These are phyloP conservation scores for Aldabrachelys gigantea DNA, from an alignment of 2,113 vertebrate species.

Conservation along the genomic window DNA sequence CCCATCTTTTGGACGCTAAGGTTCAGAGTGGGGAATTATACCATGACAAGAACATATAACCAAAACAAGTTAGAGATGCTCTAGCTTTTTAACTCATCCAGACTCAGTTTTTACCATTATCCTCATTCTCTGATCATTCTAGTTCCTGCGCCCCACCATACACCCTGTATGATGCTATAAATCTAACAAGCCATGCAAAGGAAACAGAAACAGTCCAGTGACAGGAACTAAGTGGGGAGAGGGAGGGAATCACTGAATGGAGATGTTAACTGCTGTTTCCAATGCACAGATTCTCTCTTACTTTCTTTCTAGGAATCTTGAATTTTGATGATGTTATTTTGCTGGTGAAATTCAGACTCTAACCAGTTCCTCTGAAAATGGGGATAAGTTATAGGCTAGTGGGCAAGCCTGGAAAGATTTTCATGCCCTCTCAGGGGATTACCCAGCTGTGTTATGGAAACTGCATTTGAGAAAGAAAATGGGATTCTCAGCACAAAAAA, in stretches of 20 bases:
- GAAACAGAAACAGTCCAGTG: not conserved
- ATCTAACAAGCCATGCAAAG: rapidly evolving
- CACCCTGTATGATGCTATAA: not conserved
- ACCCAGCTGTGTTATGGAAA: rapidly evolving
- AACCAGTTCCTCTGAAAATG: not conserved
- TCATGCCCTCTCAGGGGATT: rapidly evolving
- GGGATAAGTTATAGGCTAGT: not conserved
- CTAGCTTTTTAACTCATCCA: not conserved
- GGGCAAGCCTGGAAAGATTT: rapidly evolving
- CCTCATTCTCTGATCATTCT: not conserved
- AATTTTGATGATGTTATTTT: not conserved
- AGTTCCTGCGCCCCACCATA: not conserved
- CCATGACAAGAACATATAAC: not conserved
- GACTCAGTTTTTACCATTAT: not conserved
- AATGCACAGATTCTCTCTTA: rapidly evolving
- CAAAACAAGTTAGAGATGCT: not conserved
- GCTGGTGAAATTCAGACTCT: not conserved
- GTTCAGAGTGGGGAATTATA: no score
- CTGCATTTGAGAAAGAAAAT: not conserved
- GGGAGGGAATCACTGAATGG: not conserved
- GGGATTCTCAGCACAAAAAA: not conserved
- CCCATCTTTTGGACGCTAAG: no score
- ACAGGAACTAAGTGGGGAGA: not conserved
- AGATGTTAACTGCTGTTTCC: not conserved
- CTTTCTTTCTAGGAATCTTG: not conserved